Evolutionary conservation across 1,140 invertebrate species (phyloP).

Genomic region (Orussus abietinus): DNA sequence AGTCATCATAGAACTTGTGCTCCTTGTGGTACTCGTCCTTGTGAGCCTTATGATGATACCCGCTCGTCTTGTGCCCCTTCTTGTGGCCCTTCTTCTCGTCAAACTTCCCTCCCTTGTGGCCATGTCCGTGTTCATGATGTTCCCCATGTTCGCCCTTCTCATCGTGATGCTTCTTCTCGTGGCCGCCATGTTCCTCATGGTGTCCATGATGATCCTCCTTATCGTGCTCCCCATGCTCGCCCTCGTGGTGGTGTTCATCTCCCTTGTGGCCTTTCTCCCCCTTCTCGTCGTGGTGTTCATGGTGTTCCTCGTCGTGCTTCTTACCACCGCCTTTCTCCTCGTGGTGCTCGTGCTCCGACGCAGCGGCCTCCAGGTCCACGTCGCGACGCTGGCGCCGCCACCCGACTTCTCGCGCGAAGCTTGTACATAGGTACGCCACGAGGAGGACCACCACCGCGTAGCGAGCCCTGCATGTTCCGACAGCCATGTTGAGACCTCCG

Average conservation of each 20-base stretch:
- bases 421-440: background rate
- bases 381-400: background rate
- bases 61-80: constrained; percentile 68
- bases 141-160: constrained; percentile 64
- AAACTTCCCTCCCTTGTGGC: constrained; percentile 71
- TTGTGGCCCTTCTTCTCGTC: constrained; percentile 76
- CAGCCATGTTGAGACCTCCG: background rate
- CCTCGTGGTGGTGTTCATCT: constrained; percentile 62
- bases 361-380: constrained; percentile 48
- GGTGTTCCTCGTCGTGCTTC: constrained; percentile 59
- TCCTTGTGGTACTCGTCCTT: constrained; percentile 81
- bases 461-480: background rate
- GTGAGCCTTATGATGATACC: constrained; percentile 74
- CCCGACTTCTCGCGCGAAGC: background rate
- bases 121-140: constrained; percentile 71
- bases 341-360: constrained; percentile 47
- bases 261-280: constrained; percentile 63
- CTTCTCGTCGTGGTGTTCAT: constrained; percentile 59
- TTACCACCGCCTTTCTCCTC: constrained; percentile 62
- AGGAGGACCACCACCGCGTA: background rate
- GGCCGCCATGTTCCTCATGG: constrained; percentile 68
- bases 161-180: constrained; percentile 74
- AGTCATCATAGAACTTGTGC: constrained; percentile 80
- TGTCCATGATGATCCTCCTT: constrained; percentile 69
- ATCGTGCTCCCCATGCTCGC: constrained; percentile 67